Percentiles rank a stretch among this genome's conserved stretches.
These are phyloP conservation scores for Heteronetta atricapilla DNA, from an alignment of 2,113 vertebrate genomes.

Conservation along the genomic window DNA sequence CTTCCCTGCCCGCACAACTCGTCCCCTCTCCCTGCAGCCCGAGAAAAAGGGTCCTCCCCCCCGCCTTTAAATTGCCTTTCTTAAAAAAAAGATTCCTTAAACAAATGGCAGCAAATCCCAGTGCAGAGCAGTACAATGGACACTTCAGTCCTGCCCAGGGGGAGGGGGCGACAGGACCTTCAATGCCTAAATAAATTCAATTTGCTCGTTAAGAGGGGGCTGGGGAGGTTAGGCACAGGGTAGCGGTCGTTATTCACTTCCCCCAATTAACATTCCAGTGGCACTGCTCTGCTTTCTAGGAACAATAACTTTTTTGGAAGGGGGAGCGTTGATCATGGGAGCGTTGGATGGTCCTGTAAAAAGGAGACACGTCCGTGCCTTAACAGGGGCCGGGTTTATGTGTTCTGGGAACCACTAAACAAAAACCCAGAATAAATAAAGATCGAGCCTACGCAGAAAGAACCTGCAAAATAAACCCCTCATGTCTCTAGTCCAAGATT, in stretches of 20 bases:
- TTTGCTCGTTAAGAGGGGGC: conserved; percentile 51
- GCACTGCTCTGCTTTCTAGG: conserved; percentile 39
- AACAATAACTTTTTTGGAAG: conserved; percentile 51
- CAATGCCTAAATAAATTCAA: conserved; percentile 66
- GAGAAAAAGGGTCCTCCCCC: not conserved
- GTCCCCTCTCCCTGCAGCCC: not conserved
- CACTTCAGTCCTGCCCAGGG: conserved; percentile 10
- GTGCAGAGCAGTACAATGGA: conserved; percentile 23
- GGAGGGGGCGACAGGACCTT: not conserved
- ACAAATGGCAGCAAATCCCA: conserved; percentile 52
- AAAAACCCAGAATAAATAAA: conserved; percentile 7
- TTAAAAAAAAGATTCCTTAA: not conserved
- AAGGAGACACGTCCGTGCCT: not conserved
- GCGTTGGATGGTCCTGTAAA: not conserved
- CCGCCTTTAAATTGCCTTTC: not conserved
- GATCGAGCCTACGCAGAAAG: not conserved
- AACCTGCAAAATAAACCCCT: not conserved
- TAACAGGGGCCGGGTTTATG: not conserved
- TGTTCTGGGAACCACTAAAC: not conserved
- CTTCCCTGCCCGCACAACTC: not conserved
- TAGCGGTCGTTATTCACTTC: conserved; percentile 51
- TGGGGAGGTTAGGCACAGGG: conserved; percentile 51
- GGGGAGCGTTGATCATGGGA: not conserved
- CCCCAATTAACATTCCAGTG: conserved; percentile 74
- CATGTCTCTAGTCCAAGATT: not conserved